These are phyloP conservation scores for Phodopus roborovskii DNA, from an alignment of 2,113 vertebrate species.

Conservation along the genomic window DNA sequence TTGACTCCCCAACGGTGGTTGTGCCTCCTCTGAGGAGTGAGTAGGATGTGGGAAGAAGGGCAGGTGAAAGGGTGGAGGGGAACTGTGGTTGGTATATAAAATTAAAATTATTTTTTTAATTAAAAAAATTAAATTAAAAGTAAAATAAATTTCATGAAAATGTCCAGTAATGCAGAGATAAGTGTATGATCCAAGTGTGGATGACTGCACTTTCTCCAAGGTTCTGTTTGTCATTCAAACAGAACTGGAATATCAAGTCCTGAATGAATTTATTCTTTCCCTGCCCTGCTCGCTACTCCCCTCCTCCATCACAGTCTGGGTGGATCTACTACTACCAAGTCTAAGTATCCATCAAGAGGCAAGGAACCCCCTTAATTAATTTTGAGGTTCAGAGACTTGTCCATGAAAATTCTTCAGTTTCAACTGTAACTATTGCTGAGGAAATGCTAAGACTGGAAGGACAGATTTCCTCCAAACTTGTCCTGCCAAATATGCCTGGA, in stretches of 20 bases:
- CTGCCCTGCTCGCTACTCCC: neutral
- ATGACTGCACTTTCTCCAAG: neutral
- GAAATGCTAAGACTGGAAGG: slow-evolving; percentile 33
- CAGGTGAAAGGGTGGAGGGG: too few species aligned
- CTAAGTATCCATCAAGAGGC: neutral
- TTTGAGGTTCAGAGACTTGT: neutral
- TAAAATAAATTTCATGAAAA: neutral
- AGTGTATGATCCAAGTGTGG: neutral
- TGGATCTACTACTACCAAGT: neutral
- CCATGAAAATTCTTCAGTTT: neutral
- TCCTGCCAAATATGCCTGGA: slow-evolving; percentile 55
- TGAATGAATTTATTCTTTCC: neutral
- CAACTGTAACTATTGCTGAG: slow-evolving; percentile 43
- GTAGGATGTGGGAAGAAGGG: too few species aligned
- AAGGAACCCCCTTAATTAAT: neutral
- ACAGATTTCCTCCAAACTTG: neutral
- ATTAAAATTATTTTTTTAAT: too few species aligned
- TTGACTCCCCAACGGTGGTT: too few species aligned
- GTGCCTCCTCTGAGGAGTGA: too few species aligned
- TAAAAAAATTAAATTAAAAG: too few species aligned
- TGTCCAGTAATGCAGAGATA: neutral
- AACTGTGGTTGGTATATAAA: too few species aligned
- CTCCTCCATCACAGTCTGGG: neutral
- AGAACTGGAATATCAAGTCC: neutral
- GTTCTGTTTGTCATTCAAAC: neutral